Base-by-base conservation (phyloP, 2,113 vertebrate species). In the Syngnathus floridae region DNA sequence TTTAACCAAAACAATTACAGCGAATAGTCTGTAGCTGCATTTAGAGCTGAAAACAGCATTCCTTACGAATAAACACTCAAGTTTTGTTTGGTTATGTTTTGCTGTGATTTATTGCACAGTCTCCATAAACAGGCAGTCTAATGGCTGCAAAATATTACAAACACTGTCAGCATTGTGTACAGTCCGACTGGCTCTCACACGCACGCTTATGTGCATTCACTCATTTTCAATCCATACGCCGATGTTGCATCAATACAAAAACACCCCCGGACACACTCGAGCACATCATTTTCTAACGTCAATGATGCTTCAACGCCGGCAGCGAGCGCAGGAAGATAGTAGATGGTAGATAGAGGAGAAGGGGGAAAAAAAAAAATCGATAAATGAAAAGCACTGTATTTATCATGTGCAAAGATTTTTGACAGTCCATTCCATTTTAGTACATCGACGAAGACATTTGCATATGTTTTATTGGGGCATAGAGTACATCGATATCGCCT, bases 51-150 rank as follows among this genome's bases (percentile, higher is more conserved):
- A 76, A 74, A 77, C 73, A 79, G 74, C 74, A 71, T 75, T 79
- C 64, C 65, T 65, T 81, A 82, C 81, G 81, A 84, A 88, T 88
- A 88, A 88, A 86, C 84, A 86, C 76, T 67, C 62, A 63, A 31
- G 70, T 80, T 79, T 74, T 84, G 87, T 87, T 87, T 87, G 80
- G 79, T 77, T 85, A 76, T 75, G 70, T 76, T 85, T 71, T 46
- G 71, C 67, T 66, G 37, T 89, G 88, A 89, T 84, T 86, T 84
- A 88, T 85, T 71, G 81, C 72, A 71, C 62, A 38, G 31, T 69
- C 74, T 81, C 66, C 64, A 64, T 84, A 87, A 87, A 86, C 82
- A 89, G 75, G 74, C 77, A 78, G 63, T 69, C 62, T 72, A 81
- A 79, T 72, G 72, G 79, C 72, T 72, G 72, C 65, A 74, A 81